Base-by-base conservation (phyloP, 2,113 vertebrate species). In the Triplophysa dalaica region DNA sequence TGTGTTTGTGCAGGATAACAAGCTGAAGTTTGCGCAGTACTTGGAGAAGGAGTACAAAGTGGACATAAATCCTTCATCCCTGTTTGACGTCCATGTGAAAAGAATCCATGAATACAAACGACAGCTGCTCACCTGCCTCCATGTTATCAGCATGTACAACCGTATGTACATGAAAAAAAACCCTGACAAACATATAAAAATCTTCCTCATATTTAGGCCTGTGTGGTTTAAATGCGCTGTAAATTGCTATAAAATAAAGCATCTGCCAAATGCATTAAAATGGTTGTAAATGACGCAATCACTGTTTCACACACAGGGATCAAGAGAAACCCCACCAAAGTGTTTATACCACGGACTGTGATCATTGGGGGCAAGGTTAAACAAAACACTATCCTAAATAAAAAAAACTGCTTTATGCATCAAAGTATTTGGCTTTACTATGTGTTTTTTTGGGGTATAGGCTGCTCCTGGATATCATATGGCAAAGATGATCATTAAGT, bases 31-130 rank as follows among this genome's bases (percentile, higher is more conserved):
- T 0, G 91, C 94, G 0, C 93, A 94, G 77, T 95, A 92, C 89
- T 91, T 99, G 91, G 96, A 99, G 91, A 94, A 92, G 10, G 93
- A 96, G 81, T 98, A 98, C 89, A 86, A 91, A 16, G 93, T 99
- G 87, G 93, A 96, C 84, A 95, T 99, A 83, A 97, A 99, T 90
- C 92, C 95, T 0, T 87, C 94, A 12, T 98, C 98, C 90, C 96
- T 99, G 93, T 99, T 99, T 16, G 98, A 99, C 0, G 96, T 99
- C 62, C 98, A 99, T 0, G 97, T 99, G 83, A 99, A 99, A 87
- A 92, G 98, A 80, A 99, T 99, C 86, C 98, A 99, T 0, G 98
- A 99, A 89, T 99, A 99, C 89, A 99, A 99, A 87, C 89, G 98
- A 45, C 98, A 99, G 92, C 91, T 99, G 66, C 91, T 99, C 89